phyloP scores from a whole-genome alignment of 1,140 invertebrate genomes.

The Wiebesia pumilae region DNA sequence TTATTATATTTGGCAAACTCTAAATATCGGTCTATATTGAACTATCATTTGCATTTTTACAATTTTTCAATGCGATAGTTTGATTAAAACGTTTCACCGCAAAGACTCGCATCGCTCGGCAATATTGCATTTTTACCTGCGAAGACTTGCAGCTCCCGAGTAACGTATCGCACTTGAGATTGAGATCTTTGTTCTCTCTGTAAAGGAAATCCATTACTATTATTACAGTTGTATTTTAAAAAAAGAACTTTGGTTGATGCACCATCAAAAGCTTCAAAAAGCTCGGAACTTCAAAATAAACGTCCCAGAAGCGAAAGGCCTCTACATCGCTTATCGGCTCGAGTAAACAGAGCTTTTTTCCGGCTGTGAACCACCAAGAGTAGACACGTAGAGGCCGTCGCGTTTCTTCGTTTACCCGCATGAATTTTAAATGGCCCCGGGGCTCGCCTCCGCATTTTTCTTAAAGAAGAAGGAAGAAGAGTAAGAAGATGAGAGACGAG shows the following conservation, averaged over 20 bases:
- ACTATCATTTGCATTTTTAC: no score
- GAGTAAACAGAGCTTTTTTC: no score
- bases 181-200: background rate
- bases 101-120: no score
- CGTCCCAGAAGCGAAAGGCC: no score
- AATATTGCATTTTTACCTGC: no score
- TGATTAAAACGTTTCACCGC: no score
- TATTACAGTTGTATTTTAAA: background rate
- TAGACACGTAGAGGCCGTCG: background rate
- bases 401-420: background rate
- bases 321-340: no score
- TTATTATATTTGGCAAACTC: no score
- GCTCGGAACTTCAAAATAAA: background rate
- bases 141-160: background rate
- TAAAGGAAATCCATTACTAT: background rate
- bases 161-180: background rate
- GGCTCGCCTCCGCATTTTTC: background rate
- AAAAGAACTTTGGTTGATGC: no score
- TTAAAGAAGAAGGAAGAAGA: background rate
- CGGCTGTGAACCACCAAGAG: no score
- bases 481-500: background rate
- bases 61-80: no score
- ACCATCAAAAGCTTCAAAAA: background rate
- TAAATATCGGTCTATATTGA: no score
- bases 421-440: conserved; percentile 23